phyloP scores from a whole-genome alignment of 2,797 vertebrate species.

The Sebastes hubbsi region DNA sequence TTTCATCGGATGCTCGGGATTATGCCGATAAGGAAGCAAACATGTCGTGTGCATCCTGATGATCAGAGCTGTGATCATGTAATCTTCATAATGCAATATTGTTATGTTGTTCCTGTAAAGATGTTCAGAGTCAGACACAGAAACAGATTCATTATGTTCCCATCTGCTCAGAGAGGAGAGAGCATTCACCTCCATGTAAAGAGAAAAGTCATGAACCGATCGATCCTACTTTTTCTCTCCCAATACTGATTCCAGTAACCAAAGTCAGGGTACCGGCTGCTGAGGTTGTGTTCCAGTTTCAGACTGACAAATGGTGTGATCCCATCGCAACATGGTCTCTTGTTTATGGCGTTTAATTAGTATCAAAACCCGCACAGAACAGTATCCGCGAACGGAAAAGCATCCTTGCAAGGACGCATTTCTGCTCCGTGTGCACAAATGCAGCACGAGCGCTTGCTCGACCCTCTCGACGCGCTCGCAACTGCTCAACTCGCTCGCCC shows the following conservation, averaged over 20 bases:
- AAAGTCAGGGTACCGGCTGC: not conserved
- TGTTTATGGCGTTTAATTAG: too few relatives aligned
- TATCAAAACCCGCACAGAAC: too few relatives aligned
- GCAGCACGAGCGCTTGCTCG: too few relatives aligned
- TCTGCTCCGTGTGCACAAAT: too few relatives aligned
- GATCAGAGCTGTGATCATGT: not conserved
- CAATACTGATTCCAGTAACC: too few relatives aligned
- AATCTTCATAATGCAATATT: not conserved
- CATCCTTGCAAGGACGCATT: too few relatives aligned
- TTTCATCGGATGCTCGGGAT: not conserved
- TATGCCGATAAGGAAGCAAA: not conserved
- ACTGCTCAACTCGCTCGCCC: too few relatives aligned
- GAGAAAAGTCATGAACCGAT: not conserved
- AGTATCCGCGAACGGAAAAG: too few relatives aligned
- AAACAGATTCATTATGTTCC: not conserved
- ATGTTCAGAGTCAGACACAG: not conserved
- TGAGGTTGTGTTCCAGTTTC: not conserved
- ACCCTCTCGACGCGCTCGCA: too few relatives aligned
- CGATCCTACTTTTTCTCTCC: not conserved
- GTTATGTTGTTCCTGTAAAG: not conserved
- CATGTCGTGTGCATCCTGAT: slow-evolving; percentile 21
- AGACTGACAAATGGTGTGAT: not conserved
- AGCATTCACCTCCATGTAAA: not conserved
- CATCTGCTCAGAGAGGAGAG: not conserved
- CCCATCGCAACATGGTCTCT: not conserved